Conservation (phyloP, 2,113 vertebrate genomes). For the Pangasianodon hypophthalmus region DNA sequence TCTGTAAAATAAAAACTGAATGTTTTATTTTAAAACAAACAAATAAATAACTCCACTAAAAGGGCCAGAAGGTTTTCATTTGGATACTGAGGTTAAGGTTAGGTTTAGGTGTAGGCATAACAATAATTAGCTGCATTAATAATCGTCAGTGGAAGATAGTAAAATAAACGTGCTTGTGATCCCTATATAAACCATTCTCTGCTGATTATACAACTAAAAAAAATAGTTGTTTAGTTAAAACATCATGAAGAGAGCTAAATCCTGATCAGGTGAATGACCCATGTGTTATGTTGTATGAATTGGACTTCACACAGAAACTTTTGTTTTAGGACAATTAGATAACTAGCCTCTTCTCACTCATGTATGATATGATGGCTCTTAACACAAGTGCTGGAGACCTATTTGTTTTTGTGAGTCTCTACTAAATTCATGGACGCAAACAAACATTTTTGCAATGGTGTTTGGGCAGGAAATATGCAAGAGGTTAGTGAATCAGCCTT, state of each 20-base stretch:
- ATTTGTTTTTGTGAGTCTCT: slow-evolving; percentile 47
- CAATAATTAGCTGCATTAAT: neutral
- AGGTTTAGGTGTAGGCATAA: neutral
- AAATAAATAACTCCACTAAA: neutral
- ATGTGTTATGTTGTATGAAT: slow-evolving; percentile 28
- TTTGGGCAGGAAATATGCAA: slow-evolving; percentile 20
- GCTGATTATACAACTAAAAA: neutral
- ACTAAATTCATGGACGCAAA: slow-evolving; percentile 42
- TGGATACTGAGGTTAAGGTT: neutral
- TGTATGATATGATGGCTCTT: slow-evolving; percentile 52
- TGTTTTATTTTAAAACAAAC: neutral
- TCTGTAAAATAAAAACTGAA: neutral
- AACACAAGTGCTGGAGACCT: slow-evolving; percentile 45
- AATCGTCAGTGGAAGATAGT: neutral
- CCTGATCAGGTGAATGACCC: neutral
- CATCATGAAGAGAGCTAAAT: neutral
- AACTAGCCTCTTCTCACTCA: slow-evolving; percentile 43
- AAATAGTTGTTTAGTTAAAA: neutral
- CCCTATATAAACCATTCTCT: too few relatives aligned
- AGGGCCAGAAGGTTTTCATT: neutral
- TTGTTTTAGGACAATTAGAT: slow-evolving; percentile 50
- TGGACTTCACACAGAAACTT: slow-evolving; percentile 42
- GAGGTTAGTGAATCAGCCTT: slow-evolving; percentile 42
- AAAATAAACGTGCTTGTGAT: neutral
- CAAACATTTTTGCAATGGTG: slow-evolving; percentile 20